These are phyloP conservation scores for Anas bahamensis DNA, from an alignment of 2,797 vertebrate species.

Conservation along the genomic window DNA sequence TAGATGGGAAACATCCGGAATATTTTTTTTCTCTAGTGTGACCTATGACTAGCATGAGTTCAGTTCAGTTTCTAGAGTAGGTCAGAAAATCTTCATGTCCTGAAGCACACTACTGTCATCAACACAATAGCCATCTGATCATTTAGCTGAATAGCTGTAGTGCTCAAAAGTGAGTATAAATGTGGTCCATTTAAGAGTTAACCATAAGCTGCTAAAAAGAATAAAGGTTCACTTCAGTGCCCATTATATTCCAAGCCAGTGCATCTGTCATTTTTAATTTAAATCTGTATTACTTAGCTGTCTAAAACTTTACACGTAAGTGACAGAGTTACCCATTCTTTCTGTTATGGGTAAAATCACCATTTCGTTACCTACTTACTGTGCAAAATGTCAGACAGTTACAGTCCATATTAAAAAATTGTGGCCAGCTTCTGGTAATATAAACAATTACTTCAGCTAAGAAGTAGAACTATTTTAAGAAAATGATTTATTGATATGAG, in stretches of 20 bases:
- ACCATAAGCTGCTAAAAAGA: constrained; percentile 69
- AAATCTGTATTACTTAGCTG: constrained; percentile 80
- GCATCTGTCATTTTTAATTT: constrained; percentile 81
- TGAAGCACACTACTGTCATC: not conserved
- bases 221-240: constrained; percentile 78
- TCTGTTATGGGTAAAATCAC: constrained; percentile 68
- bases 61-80: constrained; percentile 23
- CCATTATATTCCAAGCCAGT: constrained; percentile 76
- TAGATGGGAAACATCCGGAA: not conserved
- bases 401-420: not conserved
- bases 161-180: constrained; percentile 45
- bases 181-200: constrained; percentile 68
- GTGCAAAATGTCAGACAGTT: constrained; percentile 46
- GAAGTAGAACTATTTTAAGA: not conserved
- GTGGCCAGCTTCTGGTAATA: not conserved
- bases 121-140: not conserved
- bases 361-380: constrained; percentile 59
- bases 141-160: constrained; percentile 8
- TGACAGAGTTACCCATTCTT: constrained; percentile 76
- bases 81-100: not conserved
- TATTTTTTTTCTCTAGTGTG: not conserved
- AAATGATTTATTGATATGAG: constrained; percentile 16
- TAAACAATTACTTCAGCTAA: constrained; percentile 30
- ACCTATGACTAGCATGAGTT: not conserved
- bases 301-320: constrained; percentile 78